Percentiles rank a stretch among this genome's conserved stretches.
These are phyloP conservation scores for Rhyacophila brunnea DNA, from an alignment of 1,140 invertebrate species.

Conservation along the genomic window DNA sequence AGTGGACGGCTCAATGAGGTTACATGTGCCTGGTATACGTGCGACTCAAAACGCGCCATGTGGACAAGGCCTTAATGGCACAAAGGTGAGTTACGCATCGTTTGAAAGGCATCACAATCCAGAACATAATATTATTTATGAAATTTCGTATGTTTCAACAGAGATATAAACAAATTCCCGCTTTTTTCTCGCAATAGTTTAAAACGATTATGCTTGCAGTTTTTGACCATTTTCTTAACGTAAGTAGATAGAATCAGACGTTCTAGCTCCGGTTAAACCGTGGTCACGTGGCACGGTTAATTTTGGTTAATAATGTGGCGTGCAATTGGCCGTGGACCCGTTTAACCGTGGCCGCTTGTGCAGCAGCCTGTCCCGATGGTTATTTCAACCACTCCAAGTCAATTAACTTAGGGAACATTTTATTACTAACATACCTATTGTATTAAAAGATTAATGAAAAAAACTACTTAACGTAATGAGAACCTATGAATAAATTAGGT, in stretches of 20 bases:
- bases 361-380: slow-evolving; percentile 25
- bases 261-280: neutral
- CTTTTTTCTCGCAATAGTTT: too few species aligned
- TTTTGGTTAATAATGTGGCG: too few species aligned
- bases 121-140: too few species aligned
- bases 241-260: neutral
- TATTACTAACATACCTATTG: slow-evolving; percentile 18
- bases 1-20: too few species aligned
- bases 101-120: too few species aligned
- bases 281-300: too few species aligned
- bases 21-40: too few species aligned
- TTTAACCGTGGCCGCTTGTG: neutral
- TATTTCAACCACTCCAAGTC: slow-evolving; percentile 57
- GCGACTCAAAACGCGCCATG: too few species aligned
- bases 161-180: too few species aligned
- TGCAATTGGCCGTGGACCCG: neutral
- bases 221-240: neutral
- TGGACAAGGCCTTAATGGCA: too few species aligned
- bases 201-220: neutral
- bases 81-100: too few species aligned
- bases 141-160: too few species aligned
- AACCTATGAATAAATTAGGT: slow-evolving; percentile 5
- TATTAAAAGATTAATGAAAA: slow-evolving; percentile 9
- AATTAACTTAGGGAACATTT: slow-evolving; percentile 69
- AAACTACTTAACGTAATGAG: slow-evolving; percentile 8